These are phyloP conservation scores for Sesia apiformis DNA, from an alignment of 2,888 invertebrate species.

Conservation along the genomic window DNA sequence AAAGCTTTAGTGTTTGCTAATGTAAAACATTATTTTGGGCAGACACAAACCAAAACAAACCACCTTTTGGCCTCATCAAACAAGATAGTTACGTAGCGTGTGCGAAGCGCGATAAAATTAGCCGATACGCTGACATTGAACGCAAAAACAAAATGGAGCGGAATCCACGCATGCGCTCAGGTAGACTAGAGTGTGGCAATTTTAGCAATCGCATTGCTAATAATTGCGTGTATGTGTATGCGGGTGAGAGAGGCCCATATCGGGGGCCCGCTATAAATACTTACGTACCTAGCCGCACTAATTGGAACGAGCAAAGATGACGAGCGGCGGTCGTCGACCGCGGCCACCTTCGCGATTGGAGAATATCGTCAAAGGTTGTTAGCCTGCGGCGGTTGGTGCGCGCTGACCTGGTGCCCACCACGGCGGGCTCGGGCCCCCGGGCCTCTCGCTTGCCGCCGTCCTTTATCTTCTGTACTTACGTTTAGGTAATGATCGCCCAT, in stretches of 20 bases:
- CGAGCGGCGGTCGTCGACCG: conserved; percentile 51
- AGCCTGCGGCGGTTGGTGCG: conserved; percentile 15
- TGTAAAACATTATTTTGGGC: conserved; percentile 32
- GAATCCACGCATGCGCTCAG: conserved; percentile 55
- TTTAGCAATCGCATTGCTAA: conserved; percentile 42
- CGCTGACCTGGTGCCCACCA: not conserved
- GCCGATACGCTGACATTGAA: conserved; percentile 73
- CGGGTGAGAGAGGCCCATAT: conserved; percentile 33
- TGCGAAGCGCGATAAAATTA: conserved; percentile 68
- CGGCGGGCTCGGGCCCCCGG: not conserved
- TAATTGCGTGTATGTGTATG: conserved; percentile 23
- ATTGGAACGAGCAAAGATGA: conserved; percentile 42
- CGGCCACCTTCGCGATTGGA: conserved; percentile 31
- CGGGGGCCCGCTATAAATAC: conserved; percentile 28
- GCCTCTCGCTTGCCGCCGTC: too few relatives aligned
- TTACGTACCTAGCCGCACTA: conserved; percentile 26
- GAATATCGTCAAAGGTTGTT: conserved; percentile 37
- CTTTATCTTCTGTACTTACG: too few relatives aligned
- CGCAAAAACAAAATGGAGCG: conserved; percentile 69
- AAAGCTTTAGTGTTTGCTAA: conserved; percentile 11
- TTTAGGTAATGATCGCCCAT: too few relatives aligned
- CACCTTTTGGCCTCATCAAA: conserved; percentile 54
- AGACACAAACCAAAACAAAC: conserved; percentile 61
- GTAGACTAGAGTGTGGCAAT: conserved; percentile 36
- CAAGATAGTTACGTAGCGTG: conserved; percentile 58